Evolutionary conservation across 2,797 vertebrate species (phyloP), one percentile per base, ranked within the genome.

Genomic region (Manis pentadactyla): DNA sequence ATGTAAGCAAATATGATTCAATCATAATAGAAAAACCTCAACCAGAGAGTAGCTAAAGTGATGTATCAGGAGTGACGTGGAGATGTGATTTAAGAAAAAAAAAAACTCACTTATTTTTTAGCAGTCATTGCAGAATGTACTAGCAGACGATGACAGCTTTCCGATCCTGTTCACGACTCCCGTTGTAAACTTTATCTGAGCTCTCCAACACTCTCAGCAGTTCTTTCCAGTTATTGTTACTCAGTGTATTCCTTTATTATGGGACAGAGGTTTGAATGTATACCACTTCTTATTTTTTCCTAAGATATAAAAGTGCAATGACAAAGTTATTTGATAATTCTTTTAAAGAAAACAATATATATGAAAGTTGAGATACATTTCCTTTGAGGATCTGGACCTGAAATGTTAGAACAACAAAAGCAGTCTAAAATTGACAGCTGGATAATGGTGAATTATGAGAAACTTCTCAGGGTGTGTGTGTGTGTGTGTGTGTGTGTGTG

Each of bases 1-100:
- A 78, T 88, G 73, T 94, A 92, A 87, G 49, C 55, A 95, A 93
- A 69, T 82, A 29, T 31, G 51, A 82, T 90, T 69, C 10, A n/a
- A 61, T 85, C 42, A 13, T 53, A 55, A 63, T 21, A 88, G 19
- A 94, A 83, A 51, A 93, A 82, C 31, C 74, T 66, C 11, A 82
- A 71, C 19, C 13, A 37, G 49, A 95, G n/a, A 29, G 13, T 49
- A 83, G 68, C 46, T 63, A 75, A 90, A 86, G 59, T 74, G 23
- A 96, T 57, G 4, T 46, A 84, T 74, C n/a, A n/a, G 4, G 29
- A 57, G 29, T 81, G 83, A 73, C 59, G 51, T 23, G 19, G 31
- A 61, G 83, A 93, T 89, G 13, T 34, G 37, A 94, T 77, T 89
- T 46, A 91, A 51, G 49, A 31, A 34, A 18, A 63, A 49, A 39